Percentiles rank a stretch among this genome's conserved stretches.
phyloP scores from a whole-genome alignment of 2,888 invertebrate species.

The Drosophila pseudotalamancana region DNA sequence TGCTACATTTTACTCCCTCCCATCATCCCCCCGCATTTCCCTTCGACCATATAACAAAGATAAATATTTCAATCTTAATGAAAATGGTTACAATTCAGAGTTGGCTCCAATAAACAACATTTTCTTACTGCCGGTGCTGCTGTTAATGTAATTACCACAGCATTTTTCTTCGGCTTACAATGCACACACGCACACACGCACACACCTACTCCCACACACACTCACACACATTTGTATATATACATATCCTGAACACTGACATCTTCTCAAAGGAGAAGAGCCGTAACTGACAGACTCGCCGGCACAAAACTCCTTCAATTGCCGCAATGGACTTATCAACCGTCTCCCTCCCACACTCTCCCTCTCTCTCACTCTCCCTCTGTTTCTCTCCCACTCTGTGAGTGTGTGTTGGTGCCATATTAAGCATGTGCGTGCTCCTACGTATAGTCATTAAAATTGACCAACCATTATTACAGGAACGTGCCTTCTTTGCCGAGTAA shows the following conservation, averaged over 20 bases:
- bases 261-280: conserved; percentile 29
- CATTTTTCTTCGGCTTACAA: conserved; percentile 61
- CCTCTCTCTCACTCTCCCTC: background rate
- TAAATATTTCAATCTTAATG: conserved; percentile 77
- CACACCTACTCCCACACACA: conserved; percentile 5
- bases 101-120: conserved; percentile 66
- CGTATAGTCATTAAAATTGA: conserved; percentile 80
- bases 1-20: background rate
- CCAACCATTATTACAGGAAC: conserved; percentile 74
- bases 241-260: conserved; percentile 22
- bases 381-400: background rate
- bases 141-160: conserved; percentile 78
- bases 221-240: no score
- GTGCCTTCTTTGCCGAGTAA: conserved; percentile 68
- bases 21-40: no score
- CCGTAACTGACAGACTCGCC: conserved; percentile 48
- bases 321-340: conserved; percentile 54
- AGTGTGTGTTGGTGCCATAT: conserved; percentile 17
- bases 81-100: conserved; percentile 72
- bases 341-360: background rate
- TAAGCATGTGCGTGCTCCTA: conserved; percentile 52
- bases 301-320: conserved; percentile 58
- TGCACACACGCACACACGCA: conserved; percentile 14
- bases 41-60: conserved; percentile 33
- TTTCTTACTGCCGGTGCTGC: conserved; percentile 51